phyloP scores from a whole-genome alignment of 2,113 vertebrate genomes.

The Tenrec ecaudatus region DNA sequence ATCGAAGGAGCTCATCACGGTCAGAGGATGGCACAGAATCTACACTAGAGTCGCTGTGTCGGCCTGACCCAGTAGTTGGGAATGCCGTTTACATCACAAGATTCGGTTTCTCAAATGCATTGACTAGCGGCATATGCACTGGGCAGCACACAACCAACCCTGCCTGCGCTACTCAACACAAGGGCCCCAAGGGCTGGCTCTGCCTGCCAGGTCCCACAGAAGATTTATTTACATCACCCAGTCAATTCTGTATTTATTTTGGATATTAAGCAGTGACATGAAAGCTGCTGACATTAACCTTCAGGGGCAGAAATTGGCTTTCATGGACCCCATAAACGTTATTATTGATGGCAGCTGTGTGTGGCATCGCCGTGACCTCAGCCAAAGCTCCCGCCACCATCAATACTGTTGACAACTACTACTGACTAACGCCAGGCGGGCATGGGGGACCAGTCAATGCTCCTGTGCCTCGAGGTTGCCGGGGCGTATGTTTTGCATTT shows the following conservation, averaged over 20 bases:
- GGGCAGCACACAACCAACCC: too few species aligned
- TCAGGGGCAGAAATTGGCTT: constrained; percentile 83
- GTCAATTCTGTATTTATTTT: constrained; percentile 87
- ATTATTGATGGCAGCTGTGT: constrained; percentile 84
- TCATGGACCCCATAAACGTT: constrained; percentile 87
- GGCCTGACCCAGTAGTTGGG: background rate
- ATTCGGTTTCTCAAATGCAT: background rate
- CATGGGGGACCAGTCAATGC: constrained; percentile 73
- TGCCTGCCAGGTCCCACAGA: background rate
- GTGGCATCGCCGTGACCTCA: constrained; percentile 82
- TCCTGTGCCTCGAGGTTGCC: constrained; percentile 69
- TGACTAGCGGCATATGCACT: background rate
- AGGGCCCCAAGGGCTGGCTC: background rate
- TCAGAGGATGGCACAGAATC: background rate
- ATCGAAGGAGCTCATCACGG: background rate
- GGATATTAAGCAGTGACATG: constrained; percentile 84
- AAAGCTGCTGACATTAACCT: constrained; percentile 85
- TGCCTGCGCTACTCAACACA: background rate
- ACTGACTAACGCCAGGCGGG: constrained; percentile 81
- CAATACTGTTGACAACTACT: constrained; percentile 87
- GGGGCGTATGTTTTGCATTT: constrained; percentile 66
- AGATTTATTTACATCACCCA: constrained; percentile 65
- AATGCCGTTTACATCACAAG: background rate
- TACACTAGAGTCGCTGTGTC: background rate
- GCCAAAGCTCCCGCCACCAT: constrained; percentile 84